Percentiles rank a stretch among this genome's conserved stretches.
phyloP scores from a whole-genome alignment of 2,113 vertebrate genomes.

The Ictidomys tridecemlineatus region DNA sequence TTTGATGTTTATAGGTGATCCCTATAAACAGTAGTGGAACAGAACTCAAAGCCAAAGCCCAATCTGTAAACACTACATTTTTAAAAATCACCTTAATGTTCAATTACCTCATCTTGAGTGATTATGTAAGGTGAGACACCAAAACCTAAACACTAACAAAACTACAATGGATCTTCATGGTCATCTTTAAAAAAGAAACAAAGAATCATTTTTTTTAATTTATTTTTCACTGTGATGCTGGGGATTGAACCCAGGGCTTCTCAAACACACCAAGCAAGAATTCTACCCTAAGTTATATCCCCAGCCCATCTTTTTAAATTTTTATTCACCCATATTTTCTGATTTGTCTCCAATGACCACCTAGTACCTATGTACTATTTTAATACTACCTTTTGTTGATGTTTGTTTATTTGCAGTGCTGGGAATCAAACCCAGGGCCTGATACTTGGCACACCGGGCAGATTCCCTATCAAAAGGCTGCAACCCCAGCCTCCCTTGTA shows the following conservation, averaged over 20 bases:
- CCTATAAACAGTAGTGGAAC: not conserved
- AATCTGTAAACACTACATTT: not conserved
- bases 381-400: not conserved
- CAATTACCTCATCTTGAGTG: not conserved
- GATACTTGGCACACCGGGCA: not conserved
- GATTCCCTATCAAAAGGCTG: not conserved
- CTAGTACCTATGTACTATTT: not conserved
- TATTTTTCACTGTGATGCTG: not conserved
- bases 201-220: not conserved
- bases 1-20: no score
- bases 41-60: not conserved
- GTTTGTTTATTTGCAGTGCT: not conserved
- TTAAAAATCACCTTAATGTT: not conserved
- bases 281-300: not conserved
- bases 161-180: not conserved
- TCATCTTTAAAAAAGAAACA: not conserved
- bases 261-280: not conserved
- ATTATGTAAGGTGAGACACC: not conserved
- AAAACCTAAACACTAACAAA: slow-evolving; percentile 36
- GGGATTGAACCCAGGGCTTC: not conserved
- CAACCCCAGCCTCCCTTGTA: not conserved
- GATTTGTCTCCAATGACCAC: not conserved
- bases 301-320: not conserved
- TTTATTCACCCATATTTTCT: slow-evolving; percentile 11
- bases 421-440: not conserved